phyloP scores from a whole-genome alignment of 1,140 invertebrate genomes.

The Drosophila baimaii region DNA sequence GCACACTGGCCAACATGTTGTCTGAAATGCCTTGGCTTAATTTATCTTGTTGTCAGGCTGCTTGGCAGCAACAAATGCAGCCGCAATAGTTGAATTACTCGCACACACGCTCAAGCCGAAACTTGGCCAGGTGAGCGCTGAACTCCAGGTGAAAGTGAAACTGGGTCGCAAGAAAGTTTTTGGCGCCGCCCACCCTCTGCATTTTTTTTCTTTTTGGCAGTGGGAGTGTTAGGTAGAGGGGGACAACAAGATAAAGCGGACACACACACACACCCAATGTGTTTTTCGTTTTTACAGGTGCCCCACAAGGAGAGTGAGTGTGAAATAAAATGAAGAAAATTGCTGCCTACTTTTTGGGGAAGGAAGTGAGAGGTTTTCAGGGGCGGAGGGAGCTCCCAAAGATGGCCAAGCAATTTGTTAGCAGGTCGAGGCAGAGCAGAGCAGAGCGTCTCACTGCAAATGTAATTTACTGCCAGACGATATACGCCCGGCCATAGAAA shows the following conservation, averaged over 20 bases:
- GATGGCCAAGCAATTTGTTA: conserved; percentile 55
- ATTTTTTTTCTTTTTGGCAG: conserved; percentile 11
- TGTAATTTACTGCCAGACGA: conserved; percentile 52
- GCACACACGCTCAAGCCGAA: conserved; percentile 29
- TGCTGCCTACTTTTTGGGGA: conserved; percentile 47
- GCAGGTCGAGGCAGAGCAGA: conserved; percentile 41
- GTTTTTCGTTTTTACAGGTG: conserved; percentile 46
- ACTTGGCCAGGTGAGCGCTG: conserved; percentile 44
- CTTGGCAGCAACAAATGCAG: conserved; percentile 46
- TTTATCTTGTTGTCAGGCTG: conserved; percentile 52
- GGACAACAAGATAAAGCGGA: conserved; percentile 43
- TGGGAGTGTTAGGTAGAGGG: background rate
- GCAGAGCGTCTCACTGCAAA: conserved; percentile 42
- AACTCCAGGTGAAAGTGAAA: conserved; percentile 49
- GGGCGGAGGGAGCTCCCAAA: conserved; percentile 5
- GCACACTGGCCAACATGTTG: conserved; percentile 35
- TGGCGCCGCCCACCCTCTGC: background rate
- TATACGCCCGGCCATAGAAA: conserved; percentile 37
- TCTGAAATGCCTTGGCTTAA: conserved; percentile 42
- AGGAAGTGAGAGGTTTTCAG: conserved; percentile 16
- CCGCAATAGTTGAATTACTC: conserved; percentile 64
- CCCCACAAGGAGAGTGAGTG: conserved; percentile 23
- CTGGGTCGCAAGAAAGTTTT: conserved; percentile 52
- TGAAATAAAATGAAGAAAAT: conserved; percentile 55
- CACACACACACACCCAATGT: conserved; percentile 52